Evolutionary conservation across 1,140 invertebrate genomes (phyloP).

Genomic region (Pogonomyrmex californicus): DNA sequence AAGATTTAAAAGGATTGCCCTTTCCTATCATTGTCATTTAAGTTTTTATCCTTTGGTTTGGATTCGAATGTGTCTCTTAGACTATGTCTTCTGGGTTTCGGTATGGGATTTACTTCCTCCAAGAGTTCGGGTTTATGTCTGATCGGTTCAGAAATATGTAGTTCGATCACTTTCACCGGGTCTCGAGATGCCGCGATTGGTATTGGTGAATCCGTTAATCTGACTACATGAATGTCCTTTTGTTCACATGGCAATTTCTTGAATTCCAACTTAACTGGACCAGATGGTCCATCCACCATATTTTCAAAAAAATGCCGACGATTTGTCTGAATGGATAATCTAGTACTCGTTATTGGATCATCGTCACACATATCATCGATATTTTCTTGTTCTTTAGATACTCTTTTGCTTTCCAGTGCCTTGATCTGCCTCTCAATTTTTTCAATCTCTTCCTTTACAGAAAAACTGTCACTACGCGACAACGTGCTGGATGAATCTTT

Average conservation of each 20-base stretch:
- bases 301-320: slow-evolving; percentile 81
- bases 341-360: slow-evolving; percentile 41
- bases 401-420: slow-evolving; percentile 75
- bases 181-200: slow-evolving; percentile 69
- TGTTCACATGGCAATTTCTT: slow-evolving; percentile 81
- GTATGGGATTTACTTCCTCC: slow-evolving; percentile 78
- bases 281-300: slow-evolving; percentile 75
- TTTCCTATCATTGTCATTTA: slow-evolving; percentile 38
- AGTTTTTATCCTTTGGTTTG: slow-evolving; percentile 11
- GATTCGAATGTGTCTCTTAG: slow-evolving; percentile 61
- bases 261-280: slow-evolving; percentile 80
- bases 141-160: slow-evolving; percentile 84
- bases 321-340: slow-evolving; percentile 78
- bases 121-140: slow-evolving; percentile 73
- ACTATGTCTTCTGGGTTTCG: slow-evolving; percentile 80
- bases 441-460: slow-evolving; percentile 83
- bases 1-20: slow-evolving; percentile 73
- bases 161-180: slow-evolving; percentile 82
- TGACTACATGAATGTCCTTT: slow-evolving; percentile 80
- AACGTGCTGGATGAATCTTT: slow-evolving; percentile 64
- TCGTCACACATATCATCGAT: slow-evolving; percentile 7
- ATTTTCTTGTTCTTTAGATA: slow-evolving; percentile 53
- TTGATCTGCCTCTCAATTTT: slow-evolving; percentile 84
- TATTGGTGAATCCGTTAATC: slow-evolving; percentile 76
- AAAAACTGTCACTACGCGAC: slow-evolving; percentile 80